Conservation (phyloP, 2,113 vertebrate species). For the Micronisus gabar region DNA sequence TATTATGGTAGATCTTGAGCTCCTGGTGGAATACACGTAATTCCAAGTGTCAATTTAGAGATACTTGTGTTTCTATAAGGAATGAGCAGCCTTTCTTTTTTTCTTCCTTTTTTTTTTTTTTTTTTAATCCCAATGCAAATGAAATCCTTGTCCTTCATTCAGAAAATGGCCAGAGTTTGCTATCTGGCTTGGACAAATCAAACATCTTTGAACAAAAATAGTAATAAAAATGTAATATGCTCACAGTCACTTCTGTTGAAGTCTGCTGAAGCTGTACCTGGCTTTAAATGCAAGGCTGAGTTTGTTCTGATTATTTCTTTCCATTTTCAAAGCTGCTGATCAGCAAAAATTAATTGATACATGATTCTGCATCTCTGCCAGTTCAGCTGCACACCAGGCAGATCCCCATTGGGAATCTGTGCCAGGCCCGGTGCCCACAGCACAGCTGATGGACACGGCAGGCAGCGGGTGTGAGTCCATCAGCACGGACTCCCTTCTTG, state of each 20-base stretch:
- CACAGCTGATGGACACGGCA: background rate
- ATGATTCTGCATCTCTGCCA: background rate
- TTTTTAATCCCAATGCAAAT: background rate
- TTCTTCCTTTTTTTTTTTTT: background rate
- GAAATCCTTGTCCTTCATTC: background rate
- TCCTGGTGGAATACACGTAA: background rate
- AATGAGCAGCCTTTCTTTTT: background rate
- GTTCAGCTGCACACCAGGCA: background rate
- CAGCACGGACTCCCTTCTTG: accelerated
- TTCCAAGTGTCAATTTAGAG: background rate
- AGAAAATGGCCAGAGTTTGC: background rate
- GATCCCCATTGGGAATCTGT: background rate
- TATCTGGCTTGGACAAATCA: background rate
- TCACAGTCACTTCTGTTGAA: background rate
- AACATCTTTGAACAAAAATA: background rate
- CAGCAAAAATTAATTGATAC: background rate
- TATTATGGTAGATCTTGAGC: background rate
- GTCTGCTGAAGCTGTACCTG: background rate
- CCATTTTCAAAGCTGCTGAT: background rate
- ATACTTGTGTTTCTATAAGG: background rate
- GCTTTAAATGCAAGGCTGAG: background rate
- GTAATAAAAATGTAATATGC: background rate
- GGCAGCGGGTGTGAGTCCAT: background rate
- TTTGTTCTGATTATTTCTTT: background rate
- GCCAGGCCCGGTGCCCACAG: background rate